Evolutionary conservation across 2,113 vertebrate genomes (phyloP).

Genomic region (Tyrannus savana): DNA sequence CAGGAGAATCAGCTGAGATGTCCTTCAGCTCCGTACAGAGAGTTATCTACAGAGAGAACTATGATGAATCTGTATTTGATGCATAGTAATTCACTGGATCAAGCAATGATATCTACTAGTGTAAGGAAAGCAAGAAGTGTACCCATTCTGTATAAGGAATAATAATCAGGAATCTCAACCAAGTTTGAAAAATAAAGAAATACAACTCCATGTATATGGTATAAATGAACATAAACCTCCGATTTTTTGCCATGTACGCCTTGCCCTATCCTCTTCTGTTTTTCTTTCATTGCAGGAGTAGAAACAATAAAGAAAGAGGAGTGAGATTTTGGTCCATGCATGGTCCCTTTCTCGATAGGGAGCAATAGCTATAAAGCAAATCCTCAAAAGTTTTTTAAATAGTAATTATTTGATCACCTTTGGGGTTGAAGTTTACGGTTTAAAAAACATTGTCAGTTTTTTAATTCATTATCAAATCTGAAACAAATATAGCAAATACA

Average conservation of each 20-base stretch:
- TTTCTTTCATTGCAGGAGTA: background rate
- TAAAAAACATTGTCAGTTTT: background rate
- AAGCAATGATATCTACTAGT: background rate
- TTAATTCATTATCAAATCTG: background rate
- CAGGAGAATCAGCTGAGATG: background rate
- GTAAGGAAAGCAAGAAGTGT: background rate
- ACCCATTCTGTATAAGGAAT: background rate
- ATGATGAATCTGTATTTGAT: background rate
- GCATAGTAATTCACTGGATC: background rate
- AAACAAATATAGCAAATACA: background rate
- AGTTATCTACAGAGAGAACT: background rate
- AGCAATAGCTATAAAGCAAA: background rate
- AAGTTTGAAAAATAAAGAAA: background rate
- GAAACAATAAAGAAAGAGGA: background rate
- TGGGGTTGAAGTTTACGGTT: background rate
- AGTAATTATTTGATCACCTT: background rate
- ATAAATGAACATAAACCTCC: background rate
- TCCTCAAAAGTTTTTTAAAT: background rate
- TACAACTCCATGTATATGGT: accelerated
- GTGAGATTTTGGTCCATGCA: background rate
- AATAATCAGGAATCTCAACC: background rate
- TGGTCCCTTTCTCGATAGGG: background rate
- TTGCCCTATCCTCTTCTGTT: background rate
- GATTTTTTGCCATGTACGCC: background rate
- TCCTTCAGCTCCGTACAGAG: accelerated